Percentiles rank a stretch among this genome's conserved stretches.
Evolutionary conservation across 1,140 invertebrate genomes (phyloP).

Genomic region (Eriocheir sinensis): DNA sequence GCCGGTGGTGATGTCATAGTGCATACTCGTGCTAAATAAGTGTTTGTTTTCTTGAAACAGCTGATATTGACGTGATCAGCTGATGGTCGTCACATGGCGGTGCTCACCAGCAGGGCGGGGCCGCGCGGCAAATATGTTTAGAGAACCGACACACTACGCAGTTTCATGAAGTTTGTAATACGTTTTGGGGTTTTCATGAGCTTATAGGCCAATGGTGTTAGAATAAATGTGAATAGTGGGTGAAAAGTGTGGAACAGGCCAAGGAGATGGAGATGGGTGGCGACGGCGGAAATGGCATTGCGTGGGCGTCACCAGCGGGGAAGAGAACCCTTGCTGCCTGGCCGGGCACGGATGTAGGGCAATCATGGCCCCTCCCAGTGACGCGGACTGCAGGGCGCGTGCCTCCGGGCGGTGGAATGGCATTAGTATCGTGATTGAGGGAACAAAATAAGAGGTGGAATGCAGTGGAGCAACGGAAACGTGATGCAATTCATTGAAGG

Average conservation of each 20-base stretch:
- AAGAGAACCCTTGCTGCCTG: not conserved
- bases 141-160: not conserved
- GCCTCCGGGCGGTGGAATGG: not conserved
- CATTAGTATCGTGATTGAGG: not conserved
- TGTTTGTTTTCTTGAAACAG: constrained; percentile 76
- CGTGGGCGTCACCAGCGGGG: not conserved
- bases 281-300: not conserved
- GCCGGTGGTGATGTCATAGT: not conserved
- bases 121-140: constrained; percentile 45
- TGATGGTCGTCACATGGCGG: constrained; percentile 75
- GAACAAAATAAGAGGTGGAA: not conserved
- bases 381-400: not conserved
- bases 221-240: not conserved
- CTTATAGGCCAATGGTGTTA: not conserved
- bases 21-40: not conserved
- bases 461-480: not conserved
- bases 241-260: not conserved
- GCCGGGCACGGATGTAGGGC: not conserved
- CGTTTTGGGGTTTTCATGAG: not conserved
- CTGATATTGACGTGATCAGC: constrained; percentile 78
- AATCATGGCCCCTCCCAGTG: not conserved
- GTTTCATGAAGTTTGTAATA: not conserved
- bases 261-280: not conserved
- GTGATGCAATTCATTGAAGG: constrained; percentile 2
- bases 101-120: constrained; percentile 68